Percentiles rank a stretch among this genome's conserved stretches.
These are phyloP conservation scores for Euplexia lucipara DNA, from an alignment of 2,888 invertebrate genomes.

Conservation along the genomic window DNA sequence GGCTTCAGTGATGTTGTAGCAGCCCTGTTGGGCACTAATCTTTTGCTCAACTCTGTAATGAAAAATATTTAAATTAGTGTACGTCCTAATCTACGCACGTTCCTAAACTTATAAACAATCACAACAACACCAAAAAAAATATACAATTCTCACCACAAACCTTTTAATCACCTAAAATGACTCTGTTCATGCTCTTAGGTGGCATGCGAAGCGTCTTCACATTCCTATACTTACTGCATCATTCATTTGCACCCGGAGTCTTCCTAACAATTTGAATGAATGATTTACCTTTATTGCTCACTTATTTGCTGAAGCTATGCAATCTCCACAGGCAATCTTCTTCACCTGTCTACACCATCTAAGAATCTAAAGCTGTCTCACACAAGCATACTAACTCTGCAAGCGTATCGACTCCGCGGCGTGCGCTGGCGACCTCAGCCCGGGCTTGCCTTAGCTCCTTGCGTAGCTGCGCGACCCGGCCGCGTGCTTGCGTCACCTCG, in stretches of 20 bases:
- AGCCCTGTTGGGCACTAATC: conserved; percentile 95
- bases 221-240: conserved; percentile 22
- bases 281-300: background rate
- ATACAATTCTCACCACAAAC: background rate
- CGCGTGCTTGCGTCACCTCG: conserved; percentile 97
- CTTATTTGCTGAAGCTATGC: background rate
- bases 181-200: background rate
- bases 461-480: conserved; percentile 96
- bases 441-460: conserved; percentile 97
- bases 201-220: background rate
- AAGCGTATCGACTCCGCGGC: conserved; percentile 97
- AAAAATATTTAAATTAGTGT: background rate
- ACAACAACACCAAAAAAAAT: background rate
- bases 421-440: conserved; percentile 97
- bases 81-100: background rate
- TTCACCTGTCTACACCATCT: conserved; percentile 25
- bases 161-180: background rate
- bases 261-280: background rate
- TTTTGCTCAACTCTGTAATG: conserved; percentile 96
- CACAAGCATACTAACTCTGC: conserved; percentile 93
- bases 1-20: conserved; percentile 98
- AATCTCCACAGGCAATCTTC: background rate
- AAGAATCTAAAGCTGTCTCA: conserved; percentile 16
- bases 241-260: background rate
- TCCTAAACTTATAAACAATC: background rate